Percentiles rank a stretch among this genome's conserved stretches.
These are phyloP conservation scores for Tolmerus cingulatus DNA, from an alignment of 2,888 invertebrate genomes.

Conservation along the genomic window DNA sequence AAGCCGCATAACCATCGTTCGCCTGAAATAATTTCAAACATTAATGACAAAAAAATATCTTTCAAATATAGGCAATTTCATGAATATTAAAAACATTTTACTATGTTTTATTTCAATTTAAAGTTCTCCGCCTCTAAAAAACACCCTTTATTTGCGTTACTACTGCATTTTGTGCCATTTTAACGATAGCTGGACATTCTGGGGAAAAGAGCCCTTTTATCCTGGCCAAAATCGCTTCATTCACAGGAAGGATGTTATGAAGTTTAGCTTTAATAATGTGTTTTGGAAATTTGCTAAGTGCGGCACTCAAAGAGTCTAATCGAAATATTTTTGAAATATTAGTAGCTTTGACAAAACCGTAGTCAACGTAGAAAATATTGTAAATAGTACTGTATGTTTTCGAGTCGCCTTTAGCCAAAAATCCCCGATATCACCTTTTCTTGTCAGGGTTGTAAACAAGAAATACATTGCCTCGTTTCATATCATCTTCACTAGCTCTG, in stretches of 20 bases:
- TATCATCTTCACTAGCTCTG: slow-evolving; percentile 54
- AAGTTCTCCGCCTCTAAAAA: too few species aligned
- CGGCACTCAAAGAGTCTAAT: too few species aligned
- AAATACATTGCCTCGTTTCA: slow-evolving; percentile 63
- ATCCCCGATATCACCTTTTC: slow-evolving; percentile 64
- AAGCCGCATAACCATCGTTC: too few species aligned
- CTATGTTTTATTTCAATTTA: too few species aligned
- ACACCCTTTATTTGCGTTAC: slow-evolving; percentile 67
- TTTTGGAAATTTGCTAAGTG: too few species aligned
- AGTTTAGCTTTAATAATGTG: too few species aligned
- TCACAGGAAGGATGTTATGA: too few species aligned
- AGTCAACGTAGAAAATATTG: slow-evolving; percentile 67
- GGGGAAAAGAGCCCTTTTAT: slow-evolving; percentile 69
- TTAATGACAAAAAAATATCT: too few species aligned
- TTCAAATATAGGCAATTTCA: too few species aligned
- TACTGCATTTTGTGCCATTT: slow-evolving; percentile 62
- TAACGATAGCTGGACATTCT: slow-evolving; percentile 62
- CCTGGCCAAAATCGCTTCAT: slow-evolving; percentile 66
- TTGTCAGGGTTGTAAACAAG: slow-evolving; percentile 63
- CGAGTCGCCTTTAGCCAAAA: slow-evolving; percentile 56
- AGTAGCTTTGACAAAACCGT: slow-evolving; percentile 65
- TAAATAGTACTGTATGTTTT: slow-evolving; percentile 57
- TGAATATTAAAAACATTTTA: too few species aligned
- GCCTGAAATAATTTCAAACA: too few species aligned
- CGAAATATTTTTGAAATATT: slow-evolving; percentile 59